Evolutionary conservation across 2,113 vertebrate genomes (phyloP).

Genomic region (Pelecanus crispus): DNA sequence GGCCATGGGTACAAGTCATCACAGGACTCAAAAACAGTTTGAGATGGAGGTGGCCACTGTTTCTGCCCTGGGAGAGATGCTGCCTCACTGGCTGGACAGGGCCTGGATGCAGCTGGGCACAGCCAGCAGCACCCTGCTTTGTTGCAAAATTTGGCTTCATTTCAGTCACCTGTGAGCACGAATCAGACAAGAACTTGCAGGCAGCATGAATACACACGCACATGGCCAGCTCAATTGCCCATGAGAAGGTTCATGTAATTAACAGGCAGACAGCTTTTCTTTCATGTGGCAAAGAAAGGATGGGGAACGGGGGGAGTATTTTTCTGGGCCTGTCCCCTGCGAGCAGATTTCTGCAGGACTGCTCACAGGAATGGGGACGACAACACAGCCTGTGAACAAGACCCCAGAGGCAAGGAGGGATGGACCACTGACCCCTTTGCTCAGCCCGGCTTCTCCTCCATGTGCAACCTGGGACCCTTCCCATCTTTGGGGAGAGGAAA

Average conservation of each 20-base stretch:
- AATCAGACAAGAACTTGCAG: not conserved
- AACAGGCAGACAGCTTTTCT: conserved; percentile 19
- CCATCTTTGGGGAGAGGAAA: not conserved
- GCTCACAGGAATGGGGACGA: not conserved
- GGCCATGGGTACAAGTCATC: not conserved
- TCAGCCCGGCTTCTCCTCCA: not conserved
- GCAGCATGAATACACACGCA: not conserved
- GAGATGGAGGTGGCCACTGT: not conserved
- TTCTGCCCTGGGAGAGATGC: not conserved
- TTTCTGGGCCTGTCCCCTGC: not conserved
- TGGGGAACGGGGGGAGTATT: not conserved
- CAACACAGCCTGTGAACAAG: not conserved
- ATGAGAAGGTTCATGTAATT: conserved; percentile 47
- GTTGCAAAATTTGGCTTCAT: not conserved
- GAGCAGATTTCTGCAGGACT: not conserved
- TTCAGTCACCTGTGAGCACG: conserved; percentile 25
- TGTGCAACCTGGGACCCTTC: not conserved
- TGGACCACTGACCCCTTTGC: not conserved
- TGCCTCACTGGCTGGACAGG: not conserved
- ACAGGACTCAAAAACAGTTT: not conserved
- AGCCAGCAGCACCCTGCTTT: not conserved
- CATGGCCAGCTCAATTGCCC: conserved; percentile 5
- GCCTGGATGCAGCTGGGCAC: not conserved
- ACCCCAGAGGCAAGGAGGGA: not conserved
- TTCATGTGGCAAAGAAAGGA: not conserved